Conservation (phyloP, 1,140 invertebrate genomes). For the Drosophila nikananu region DNA sequence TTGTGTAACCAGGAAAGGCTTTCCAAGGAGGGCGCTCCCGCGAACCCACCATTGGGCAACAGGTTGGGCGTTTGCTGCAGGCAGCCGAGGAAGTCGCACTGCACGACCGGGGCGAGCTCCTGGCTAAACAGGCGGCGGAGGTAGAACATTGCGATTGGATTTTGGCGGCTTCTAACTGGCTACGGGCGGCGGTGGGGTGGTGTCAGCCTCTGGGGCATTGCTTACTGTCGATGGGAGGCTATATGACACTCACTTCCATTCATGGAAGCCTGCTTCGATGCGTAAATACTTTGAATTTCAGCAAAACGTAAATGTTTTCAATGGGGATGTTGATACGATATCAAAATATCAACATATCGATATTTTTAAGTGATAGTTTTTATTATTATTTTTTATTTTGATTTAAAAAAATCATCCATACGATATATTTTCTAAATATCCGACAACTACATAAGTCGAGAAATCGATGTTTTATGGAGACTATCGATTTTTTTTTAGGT, state of each 20-base stretch:
- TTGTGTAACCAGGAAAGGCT: constrained; percentile 89
- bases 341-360: too few relatives aligned
- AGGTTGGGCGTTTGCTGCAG: constrained; percentile 66
- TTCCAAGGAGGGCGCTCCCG: constrained; percentile 64
- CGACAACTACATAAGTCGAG: too few relatives aligned
- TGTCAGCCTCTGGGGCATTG: constrained; percentile 20
- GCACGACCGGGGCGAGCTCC: constrained; percentile 61
- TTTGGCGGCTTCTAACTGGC: constrained; percentile 1
- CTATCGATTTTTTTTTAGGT: not conserved
- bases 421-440: too few relatives aligned
- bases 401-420: too few relatives aligned
- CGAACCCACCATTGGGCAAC: constrained; percentile 45
- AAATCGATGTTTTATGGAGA: not conserved
- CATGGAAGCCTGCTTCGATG: constrained; percentile 11
- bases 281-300: constrained; percentile 9
- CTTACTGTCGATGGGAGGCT: constrained; percentile 2
- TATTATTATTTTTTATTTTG: too few relatives aligned
- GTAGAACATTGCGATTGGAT: constrained; percentile 59
- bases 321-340: too few relatives aligned
- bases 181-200: constrained; percentile 1
- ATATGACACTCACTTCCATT: constrained; percentile 33
- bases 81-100: constrained; percentile 67
- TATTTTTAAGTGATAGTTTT: too few relatives aligned
- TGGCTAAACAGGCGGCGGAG: constrained; percentile 77
- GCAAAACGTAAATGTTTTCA: constrained; percentile 23